Evolutionary conservation across 1,140 invertebrate species (phyloP).

Genomic region (Hypothenemus hampei): DNA sequence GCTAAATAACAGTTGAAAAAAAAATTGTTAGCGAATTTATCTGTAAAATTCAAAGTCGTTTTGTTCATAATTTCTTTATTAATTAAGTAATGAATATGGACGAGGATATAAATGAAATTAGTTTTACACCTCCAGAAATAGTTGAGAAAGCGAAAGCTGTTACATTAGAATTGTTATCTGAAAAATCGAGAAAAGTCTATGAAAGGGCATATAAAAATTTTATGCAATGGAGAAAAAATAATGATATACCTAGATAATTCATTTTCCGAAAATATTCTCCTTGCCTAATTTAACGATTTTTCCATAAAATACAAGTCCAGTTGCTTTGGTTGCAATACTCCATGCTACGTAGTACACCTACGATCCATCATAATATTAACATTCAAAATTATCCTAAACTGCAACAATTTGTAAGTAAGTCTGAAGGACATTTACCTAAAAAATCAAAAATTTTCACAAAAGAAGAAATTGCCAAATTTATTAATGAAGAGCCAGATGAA

Average conservation of each 20-base stretch:
- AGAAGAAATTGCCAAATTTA: constrained; percentile 26
- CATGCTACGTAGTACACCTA: constrained; percentile 32
- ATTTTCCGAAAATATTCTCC: constrained; percentile 32
- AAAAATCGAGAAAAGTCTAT: constrained; percentile 24
- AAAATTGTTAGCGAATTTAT: no score
- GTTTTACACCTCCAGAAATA: no score
- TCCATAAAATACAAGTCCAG: constrained; percentile 28
- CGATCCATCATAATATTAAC: constrained; percentile 27
- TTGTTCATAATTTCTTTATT: no score
- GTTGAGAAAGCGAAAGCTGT: no score
- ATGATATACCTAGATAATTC: constrained; percentile 29
- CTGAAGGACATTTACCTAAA: constrained; percentile 25
- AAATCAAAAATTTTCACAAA: constrained; percentile 28
- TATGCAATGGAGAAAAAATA: constrained; percentile 16
- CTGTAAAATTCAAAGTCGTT: no score
- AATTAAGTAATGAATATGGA: no score
- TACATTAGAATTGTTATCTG: no score
- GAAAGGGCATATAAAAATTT: constrained; percentile 25
- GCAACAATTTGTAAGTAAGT: constrained; percentile 17
- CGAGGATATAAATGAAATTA: no score
- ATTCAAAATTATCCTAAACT: constrained; percentile 20
- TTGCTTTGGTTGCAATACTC: constrained; percentile 35
- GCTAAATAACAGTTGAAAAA: no score
- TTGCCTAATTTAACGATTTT: constrained; percentile 36
- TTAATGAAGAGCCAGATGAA: constrained; percentile 27